Evolutionary conservation across 1,140 invertebrate genomes (phyloP), one percentile per base, ranked within the genome.

Genomic region (Colletes latitarsis): DNA sequence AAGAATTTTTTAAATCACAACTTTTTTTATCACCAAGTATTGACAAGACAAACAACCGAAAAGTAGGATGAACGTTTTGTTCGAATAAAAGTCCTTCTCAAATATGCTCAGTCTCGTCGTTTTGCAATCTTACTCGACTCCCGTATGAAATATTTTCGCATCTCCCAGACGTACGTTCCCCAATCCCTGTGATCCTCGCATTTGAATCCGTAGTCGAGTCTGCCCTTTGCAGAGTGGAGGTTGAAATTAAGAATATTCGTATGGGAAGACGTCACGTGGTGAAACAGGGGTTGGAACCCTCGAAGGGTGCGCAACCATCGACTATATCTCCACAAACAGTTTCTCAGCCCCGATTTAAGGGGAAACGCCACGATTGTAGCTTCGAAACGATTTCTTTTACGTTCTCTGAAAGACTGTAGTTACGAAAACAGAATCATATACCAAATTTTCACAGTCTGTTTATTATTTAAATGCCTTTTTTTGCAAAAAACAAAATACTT

Each of bases 241-340:
- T 21, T 19, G 57, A 71, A 71, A 77, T 77, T 77, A 71, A 19
- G 76, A 53, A 77, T 70, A 53, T 58, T 49, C 75, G 64, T 12
- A 39, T 41, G 66, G 19, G 6, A 49, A 30, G 75, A 19, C 15
- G 17, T 30, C 30, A n/a, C 55, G 15, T 14, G 6, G 49, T n/a
- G 30, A 41, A 43, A 62, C 55, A 41, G 43, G 67, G 67, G 43
- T 52, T 63, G 66, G 63, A 60, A 15, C 73, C 63, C 30, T 15
- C 12, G 39, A 46, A 6, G n/a, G 5, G 1, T 68, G 15, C 8
- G 14, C 6, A 15, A 67, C 21, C 41, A 21, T 5, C 41, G 39
- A 46, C 53, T 67, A n/a, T 30, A 15, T 43, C 52, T 53, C n/a
- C 49, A 3, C 67, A 17, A 71, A 12, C 15, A 10, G 62, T 64